phyloP scores from a whole-genome alignment of 2,888 invertebrate genomes.

The Macrosoma leucophasiata region DNA sequence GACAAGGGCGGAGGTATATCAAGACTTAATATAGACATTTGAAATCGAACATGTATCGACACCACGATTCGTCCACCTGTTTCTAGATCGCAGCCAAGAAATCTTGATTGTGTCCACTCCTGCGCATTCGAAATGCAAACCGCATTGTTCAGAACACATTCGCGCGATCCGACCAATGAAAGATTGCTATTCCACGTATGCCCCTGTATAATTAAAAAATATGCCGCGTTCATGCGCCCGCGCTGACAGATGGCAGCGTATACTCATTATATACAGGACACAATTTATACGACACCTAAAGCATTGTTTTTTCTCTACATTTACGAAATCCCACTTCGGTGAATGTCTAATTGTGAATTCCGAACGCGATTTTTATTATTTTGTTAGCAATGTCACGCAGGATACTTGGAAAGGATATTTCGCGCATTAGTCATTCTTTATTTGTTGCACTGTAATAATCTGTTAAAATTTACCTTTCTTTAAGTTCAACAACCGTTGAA shows the following conservation, averaged over 20 bases:
- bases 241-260: slow-evolving; percentile 55
- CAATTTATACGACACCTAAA: slow-evolving; percentile 58
- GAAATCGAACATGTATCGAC: slow-evolving; percentile 20
- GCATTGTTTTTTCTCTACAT: slow-evolving; percentile 62
- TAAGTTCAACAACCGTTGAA: slow-evolving; percentile 29
- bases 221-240: slow-evolving; percentile 42
- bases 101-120: slow-evolving; percentile 46
- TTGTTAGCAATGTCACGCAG: slow-evolving; percentile 58
- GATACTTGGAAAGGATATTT: slow-evolving; percentile 67
- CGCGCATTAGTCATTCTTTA: slow-evolving; percentile 55
- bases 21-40: no score
- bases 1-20: no score
- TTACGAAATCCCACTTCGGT: slow-evolving; percentile 49
- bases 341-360: slow-evolving; percentile 55
- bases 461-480: slow-evolving; percentile 32
- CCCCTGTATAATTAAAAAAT: slow-evolving; percentile 59
- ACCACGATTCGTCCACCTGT: slow-evolving; percentile 50
- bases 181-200: slow-evolving; percentile 54
- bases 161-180: slow-evolving; percentile 45
- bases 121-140: slow-evolving; percentile 48
- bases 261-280: slow-evolving; percentile 44
- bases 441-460: slow-evolving; percentile 41
- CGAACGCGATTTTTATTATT: slow-evolving; percentile 53
- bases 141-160: slow-evolving; percentile 52
- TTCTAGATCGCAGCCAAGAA: slow-evolving; percentile 62